phyloP scores from a whole-genome alignment of 2,888 invertebrate genomes.

The Drosophila pseudotalamancana region DNA sequence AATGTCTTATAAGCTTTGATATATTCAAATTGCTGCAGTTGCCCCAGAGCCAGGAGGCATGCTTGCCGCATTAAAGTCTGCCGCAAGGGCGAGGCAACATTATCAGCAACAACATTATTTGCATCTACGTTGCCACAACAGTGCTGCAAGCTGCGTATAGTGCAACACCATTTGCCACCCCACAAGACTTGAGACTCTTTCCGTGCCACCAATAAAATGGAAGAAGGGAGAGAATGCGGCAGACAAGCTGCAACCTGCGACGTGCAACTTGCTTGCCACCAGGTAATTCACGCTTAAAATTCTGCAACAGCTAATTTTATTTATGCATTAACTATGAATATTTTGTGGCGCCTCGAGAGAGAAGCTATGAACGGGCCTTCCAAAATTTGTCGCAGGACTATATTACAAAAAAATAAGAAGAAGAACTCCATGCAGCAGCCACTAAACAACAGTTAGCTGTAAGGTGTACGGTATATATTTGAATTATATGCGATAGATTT shows the following conservation, averaged over 20 bases:
- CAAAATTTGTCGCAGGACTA: slow-evolving; percentile 8
- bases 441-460: too few species aligned
- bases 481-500: too few species aligned
- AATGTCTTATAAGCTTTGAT: slow-evolving; percentile 1
- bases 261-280: slow-evolving; percentile 7
- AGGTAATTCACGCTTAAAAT: slow-evolving; percentile 42
- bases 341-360: slow-evolving; percentile 16
- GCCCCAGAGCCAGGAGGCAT: neutral
- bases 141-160: slow-evolving; percentile 15
- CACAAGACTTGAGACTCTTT: slow-evolving; percentile 15
- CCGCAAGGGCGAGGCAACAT: slow-evolving; percentile 20
- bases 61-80: slow-evolving; percentile 14
- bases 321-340: slow-evolving; percentile 55
- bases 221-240: slow-evolving; percentile 6
- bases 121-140: slow-evolving; percentile 20
- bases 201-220: slow-evolving; percentile 2
- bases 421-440: slow-evolving; percentile 1
- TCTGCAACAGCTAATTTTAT: slow-evolving; percentile 49
- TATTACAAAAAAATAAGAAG: neutral
- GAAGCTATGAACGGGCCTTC: neutral
- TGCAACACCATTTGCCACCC: slow-evolving; percentile 1
- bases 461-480: too few species aligned
- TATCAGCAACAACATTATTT: slow-evolving; percentile 49
- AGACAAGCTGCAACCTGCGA: slow-evolving; percentile 1
- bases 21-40: slow-evolving; percentile 7